Evolutionary conservation across 2,888 invertebrate genomes (phyloP).

Genomic region (Sesia bembeciformis): DNA sequence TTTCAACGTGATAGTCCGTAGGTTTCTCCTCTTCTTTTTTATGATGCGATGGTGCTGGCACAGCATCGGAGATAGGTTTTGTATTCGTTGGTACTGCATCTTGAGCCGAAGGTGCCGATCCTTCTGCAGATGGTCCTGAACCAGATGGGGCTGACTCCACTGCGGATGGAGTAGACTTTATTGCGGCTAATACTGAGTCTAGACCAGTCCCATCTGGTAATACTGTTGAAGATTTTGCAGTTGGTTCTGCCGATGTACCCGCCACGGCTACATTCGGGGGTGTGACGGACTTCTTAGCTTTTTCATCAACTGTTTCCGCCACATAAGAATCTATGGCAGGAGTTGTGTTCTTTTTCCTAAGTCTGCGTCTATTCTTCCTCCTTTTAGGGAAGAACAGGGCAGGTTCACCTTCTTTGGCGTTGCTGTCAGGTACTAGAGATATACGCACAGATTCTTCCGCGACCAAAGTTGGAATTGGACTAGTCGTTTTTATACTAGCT

Average conservation of each 20-base stretch:
- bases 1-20: slow-evolving; percentile 35
- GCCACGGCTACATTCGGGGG: neutral
- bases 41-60: slow-evolving; percentile 41
- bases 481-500: slow-evolving; percentile 17
- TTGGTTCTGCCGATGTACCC: neutral
- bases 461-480: slow-evolving; percentile 7
- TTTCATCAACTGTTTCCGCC: slow-evolving; percentile 20
- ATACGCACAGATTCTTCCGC: slow-evolving; percentile 33
- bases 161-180: slow-evolving; percentile 9
- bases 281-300: slow-evolving; percentile 1
- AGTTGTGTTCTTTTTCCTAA: slow-evolving; percentile 12
- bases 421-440: slow-evolving; percentile 41
- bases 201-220: slow-evolving; percentile 6
- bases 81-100: slow-evolving; percentile 18
- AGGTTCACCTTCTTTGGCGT: slow-evolving; percentile 40
- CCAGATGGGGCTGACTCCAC: slow-evolving; percentile 13
- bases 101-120: slow-evolving; percentile 9
- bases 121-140: slow-evolving; percentile 11
- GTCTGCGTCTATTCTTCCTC: slow-evolving; percentile 32
- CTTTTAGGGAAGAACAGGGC: slow-evolving; percentile 51
- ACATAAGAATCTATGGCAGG: slow-evolving; percentile 20
- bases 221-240: neutral
- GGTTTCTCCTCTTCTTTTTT: slow-evolving; percentile 30
- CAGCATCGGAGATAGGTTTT: slow-evolving; percentile 29
- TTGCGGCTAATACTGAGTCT: slow-evolving; percentile 8